These are phyloP conservation scores for Pseudomyrmex concolor DNA, from an alignment of 1,140 invertebrate species.

Conservation along the genomic window DNA sequence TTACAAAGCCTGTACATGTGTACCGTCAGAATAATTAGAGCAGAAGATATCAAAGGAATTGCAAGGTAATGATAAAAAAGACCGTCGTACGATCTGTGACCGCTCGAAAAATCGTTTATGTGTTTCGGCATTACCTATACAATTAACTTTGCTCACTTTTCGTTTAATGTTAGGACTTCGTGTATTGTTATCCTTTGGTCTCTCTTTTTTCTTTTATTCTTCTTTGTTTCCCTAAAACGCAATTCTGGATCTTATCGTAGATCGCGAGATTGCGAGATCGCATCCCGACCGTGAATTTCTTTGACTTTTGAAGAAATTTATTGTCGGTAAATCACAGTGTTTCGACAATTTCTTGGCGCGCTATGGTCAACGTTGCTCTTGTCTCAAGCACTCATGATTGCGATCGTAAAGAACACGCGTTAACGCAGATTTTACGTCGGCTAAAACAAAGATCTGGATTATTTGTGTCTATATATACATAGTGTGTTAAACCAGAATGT, in stretches of 20 bases:
- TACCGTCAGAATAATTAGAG: constrained; percentile 48
- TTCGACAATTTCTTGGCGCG: constrained; percentile 53
- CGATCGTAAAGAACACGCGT: constrained; percentile 65
- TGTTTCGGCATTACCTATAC: constrained; percentile 24
- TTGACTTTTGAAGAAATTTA: constrained; percentile 65
- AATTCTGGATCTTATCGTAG: constrained; percentile 21
- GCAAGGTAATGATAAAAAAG: constrained; percentile 51
- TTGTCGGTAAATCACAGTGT: constrained; percentile 66
- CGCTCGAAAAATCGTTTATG: constrained; percentile 55
- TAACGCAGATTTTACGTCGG: constrained; percentile 52
- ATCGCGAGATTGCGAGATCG: constrained; percentile 42
- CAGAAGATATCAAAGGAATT: constrained; percentile 26
- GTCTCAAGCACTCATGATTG: constrained; percentile 37
- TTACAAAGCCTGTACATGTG: constrained; percentile 5
- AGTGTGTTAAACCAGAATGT: neutral
- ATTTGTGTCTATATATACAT: neutral
- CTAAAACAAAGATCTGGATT: constrained; percentile 64
- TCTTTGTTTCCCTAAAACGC: neutral
- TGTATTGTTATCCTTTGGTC: constrained; percentile 30
- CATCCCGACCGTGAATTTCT: neutral
- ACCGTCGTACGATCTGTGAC: constrained; percentile 44
- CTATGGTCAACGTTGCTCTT: constrained; percentile 10
- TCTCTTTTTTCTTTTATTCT: neutral
- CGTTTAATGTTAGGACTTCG: neutral
- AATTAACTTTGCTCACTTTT: constrained; percentile 50